These are phyloP conservation scores for Incurvaria masculella DNA, from an alignment of 2,888 invertebrate species.

Conservation along the genomic window DNA sequence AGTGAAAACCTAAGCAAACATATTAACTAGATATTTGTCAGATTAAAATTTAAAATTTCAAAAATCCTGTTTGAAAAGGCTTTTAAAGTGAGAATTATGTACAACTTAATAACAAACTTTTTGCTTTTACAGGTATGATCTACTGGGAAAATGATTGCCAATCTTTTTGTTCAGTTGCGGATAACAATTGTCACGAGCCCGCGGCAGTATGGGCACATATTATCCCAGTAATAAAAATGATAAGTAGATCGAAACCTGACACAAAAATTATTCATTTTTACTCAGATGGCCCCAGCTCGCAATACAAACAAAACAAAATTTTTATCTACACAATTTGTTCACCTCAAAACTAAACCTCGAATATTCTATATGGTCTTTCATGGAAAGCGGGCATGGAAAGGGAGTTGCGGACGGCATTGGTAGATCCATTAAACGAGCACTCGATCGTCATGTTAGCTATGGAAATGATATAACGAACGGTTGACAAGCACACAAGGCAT, in stretches of 20 bases:
- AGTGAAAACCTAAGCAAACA: no score
- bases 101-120: no score
- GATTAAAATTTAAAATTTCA: no score
- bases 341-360: slow-evolving; percentile 3
- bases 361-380: slow-evolving; percentile 8
- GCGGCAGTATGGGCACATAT: slow-evolving; percentile 4
- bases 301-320: slow-evolving; percentile 10
- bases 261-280: slow-evolving; percentile 1
- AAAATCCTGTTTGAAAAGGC: no score
- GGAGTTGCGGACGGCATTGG: slow-evolving; percentile 19
- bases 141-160: background rate
- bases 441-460: slow-evolving; percentile 14
- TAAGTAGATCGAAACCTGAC: background rate
- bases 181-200: slow-evolving; percentile 2
- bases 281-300: slow-evolving; percentile 1
- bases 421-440: slow-evolving; percentile 17
- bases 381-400: slow-evolving; percentile 17
- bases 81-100: no score
- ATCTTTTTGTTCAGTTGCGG: slow-evolving; percentile 1
- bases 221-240: slow-evolving; percentile 1
- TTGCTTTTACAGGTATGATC: no score
- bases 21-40: no score
- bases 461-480: slow-evolving; percentile 12
- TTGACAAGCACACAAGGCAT: slow-evolving; percentile 7
- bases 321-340: slow-evolving; percentile 4